These are phyloP conservation scores for Luperina testacea DNA, from an alignment of 2,888 invertebrate species.

Conservation along the genomic window DNA sequence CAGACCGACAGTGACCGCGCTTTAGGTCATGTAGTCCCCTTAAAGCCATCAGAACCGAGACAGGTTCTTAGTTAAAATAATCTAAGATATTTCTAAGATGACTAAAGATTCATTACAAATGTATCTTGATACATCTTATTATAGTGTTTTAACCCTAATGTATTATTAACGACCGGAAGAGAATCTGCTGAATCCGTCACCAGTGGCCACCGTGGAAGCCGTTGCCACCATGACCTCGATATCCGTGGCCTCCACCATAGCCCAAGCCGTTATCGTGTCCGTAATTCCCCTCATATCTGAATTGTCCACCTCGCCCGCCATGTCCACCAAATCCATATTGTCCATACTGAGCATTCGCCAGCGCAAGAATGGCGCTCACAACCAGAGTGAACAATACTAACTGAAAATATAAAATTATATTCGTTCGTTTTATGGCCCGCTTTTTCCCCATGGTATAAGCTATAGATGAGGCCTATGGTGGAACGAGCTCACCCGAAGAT, in stretches of 20 bases:
- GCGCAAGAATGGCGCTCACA: conserved; percentile 21
- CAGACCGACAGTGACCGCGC: no score
- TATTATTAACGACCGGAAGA: neutral
- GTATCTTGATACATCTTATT: neutral
- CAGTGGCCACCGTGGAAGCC: neutral
- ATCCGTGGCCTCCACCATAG: neutral
- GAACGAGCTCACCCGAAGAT: neutral
- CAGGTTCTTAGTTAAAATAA: neutral
- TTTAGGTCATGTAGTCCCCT: no score
- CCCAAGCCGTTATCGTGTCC: conserved; percentile 2
- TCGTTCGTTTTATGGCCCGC: neutral
- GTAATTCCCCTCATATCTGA: neutral
- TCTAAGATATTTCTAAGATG: neutral
- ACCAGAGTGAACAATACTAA: conserved; percentile 36
- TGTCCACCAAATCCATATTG: neutral
- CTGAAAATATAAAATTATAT: conserved; percentile 33
- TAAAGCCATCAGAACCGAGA: neutral
- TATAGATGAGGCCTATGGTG: neutral
- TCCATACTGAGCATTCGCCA: conserved; percentile 9
- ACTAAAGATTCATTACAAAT: neutral
- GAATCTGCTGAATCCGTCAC: neutral
- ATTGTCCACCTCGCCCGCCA: conserved; percentile 15
- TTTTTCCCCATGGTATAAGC: no score
- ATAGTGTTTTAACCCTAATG: neutral
- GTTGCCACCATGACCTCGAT: neutral